Evolutionary conservation across 2,888 invertebrate genomes (phyloP).

Genomic region (Aphrophora alni): DNA sequence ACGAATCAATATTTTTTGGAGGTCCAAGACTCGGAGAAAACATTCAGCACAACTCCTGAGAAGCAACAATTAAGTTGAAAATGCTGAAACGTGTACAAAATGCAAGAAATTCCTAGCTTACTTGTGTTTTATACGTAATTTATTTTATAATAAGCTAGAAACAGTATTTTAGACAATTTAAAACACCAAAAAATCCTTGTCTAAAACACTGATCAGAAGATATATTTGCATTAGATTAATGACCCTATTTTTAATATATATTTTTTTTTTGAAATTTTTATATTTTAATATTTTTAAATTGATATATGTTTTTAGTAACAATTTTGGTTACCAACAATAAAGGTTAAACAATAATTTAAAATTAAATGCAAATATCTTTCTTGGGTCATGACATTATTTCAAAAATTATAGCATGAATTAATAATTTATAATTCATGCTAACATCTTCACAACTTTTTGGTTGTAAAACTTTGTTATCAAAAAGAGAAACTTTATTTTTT

Average conservation of each 20-base stretch:
- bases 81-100: not conserved
- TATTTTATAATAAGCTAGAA: not conserved
- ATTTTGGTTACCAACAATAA: too few species aligned
- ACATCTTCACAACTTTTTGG: not conserved
- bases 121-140: not conserved
- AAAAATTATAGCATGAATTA: not conserved
- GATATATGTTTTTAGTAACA: not conserved
- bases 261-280: not conserved
- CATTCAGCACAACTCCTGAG: not conserved
- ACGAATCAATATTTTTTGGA: not conserved
- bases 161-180: not conserved
- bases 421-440: not conserved
- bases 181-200: not conserved
- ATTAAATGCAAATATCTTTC: not conserved
- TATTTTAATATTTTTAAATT: not conserved
- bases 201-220: not conserved
- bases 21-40: not conserved
- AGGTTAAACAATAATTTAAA: not conserved
- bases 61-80: not conserved
- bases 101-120: not conserved
- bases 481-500: too few species aligned
- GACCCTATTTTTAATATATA: too few species aligned
- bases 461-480: not conserved
- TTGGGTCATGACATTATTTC: not conserved
- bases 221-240: too few species aligned